These are phyloP conservation scores for Scortum barcoo DNA, from an alignment of 2,113 vertebrate species.

Conservation along the genomic window DNA sequence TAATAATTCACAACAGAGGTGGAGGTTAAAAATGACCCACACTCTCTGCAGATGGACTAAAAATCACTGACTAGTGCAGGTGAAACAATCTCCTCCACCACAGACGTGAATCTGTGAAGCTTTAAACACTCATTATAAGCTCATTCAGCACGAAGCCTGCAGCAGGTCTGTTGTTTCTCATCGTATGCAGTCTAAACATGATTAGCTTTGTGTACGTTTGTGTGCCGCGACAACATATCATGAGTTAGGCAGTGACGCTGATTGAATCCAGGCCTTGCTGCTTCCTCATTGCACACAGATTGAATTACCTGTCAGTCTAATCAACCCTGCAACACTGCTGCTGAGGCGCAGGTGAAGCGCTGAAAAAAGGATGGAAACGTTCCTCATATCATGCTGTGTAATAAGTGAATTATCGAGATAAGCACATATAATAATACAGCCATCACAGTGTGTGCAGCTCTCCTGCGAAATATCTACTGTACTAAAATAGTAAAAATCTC, in stretches of 20 bases:
- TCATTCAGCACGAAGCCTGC: not conserved
- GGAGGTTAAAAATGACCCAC: too few relatives aligned
- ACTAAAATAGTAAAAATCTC: too few relatives aligned
- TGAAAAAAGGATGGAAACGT: not conserved
- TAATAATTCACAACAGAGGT: too few relatives aligned
- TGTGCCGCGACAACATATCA: not conserved
- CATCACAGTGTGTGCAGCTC: too few relatives aligned
- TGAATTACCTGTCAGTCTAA: not conserved
- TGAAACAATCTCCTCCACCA: too few relatives aligned
- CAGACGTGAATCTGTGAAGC: too few relatives aligned
- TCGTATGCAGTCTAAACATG: not conserved
- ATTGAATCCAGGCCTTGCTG: constrained; percentile 23
- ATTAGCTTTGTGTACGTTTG: not conserved
- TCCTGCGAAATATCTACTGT: too few relatives aligned
- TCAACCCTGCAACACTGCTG: not conserved
- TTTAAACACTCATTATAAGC: not conserved
- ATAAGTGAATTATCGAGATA: too few relatives aligned
- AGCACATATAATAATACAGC: too few relatives aligned
- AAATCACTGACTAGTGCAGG: too few relatives aligned
- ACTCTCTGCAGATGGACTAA: too few relatives aligned
- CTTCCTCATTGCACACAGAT: not conserved
- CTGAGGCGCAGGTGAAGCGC: not conserved
- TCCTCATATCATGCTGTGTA: not conserved
- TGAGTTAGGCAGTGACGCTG: not conserved
- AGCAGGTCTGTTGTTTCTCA: not conserved